Conservation (phyloP, 1,140 invertebrate genomes). For the Papilio machaon region DNA sequence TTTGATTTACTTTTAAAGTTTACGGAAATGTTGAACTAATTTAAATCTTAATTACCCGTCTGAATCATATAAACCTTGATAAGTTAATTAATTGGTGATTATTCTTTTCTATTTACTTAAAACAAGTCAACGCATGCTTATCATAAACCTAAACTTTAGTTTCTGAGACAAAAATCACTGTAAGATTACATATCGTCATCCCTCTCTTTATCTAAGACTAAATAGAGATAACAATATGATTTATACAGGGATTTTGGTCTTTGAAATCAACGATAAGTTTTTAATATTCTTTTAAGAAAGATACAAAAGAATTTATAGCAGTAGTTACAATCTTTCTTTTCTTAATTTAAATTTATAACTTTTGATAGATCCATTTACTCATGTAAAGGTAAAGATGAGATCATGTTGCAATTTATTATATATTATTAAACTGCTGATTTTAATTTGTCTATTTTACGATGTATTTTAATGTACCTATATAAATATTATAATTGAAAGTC, state of each 20-base stretch:
- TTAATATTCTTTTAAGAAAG: not conserved
- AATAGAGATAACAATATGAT: too few relatives aligned
- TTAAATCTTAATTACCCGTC: not conserved
- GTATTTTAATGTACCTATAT: slow-evolving; percentile 27
- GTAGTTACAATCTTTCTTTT: too few relatives aligned
- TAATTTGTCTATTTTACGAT: slow-evolving; percentile 19
- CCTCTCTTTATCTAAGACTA: too few relatives aligned
- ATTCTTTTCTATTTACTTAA: not conserved
- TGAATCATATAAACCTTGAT: not conserved
- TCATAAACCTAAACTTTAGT: too few relatives aligned
- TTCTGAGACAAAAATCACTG: too few relatives aligned
- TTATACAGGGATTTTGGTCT: too few relatives aligned
- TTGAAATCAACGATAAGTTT: too few relatives aligned
- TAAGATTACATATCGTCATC: too few relatives aligned
- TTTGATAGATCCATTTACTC: not conserved
- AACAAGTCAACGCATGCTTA: too few relatives aligned
- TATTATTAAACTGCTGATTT: not conserved
- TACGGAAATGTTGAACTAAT: slow-evolving; percentile 34
- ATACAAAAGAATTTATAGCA: not conserved
- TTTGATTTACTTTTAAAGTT: slow-evolving; percentile 52
- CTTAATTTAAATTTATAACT: not conserved
- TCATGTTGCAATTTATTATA: not conserved
- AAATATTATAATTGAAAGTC: slow-evolving; percentile 39
- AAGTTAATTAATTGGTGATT: not conserved
- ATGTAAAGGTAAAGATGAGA: not conserved